Percentiles rank a stretch among this genome's conserved stretches.
Conservation (phyloP, 2,113 vertebrate genomes). For the Diphyllodes magnificus region DNA sequence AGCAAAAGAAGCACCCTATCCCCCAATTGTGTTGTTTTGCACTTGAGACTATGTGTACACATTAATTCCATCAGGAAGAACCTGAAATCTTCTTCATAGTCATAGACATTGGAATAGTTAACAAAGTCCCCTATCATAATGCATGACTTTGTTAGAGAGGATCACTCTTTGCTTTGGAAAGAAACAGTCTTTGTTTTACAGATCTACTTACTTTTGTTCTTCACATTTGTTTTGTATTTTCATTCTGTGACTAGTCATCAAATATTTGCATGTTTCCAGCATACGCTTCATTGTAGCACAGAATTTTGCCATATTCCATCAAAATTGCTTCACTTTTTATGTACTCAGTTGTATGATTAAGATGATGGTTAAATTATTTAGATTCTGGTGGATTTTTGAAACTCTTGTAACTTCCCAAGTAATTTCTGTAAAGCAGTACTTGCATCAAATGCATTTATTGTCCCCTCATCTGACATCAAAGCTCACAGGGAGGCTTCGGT, state of each 20-base stretch:
- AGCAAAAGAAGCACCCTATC: not conserved
- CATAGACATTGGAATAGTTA: not conserved
- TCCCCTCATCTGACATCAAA: not conserved
- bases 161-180: not conserved
- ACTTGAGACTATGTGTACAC: not conserved
- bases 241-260: not conserved
- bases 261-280: not conserved
- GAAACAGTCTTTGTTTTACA: not conserved
- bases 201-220: not conserved
- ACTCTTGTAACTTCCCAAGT: not conserved
- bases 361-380: not conserved
- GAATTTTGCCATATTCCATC: not conserved
- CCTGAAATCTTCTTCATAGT: not conserved
- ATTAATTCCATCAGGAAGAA: not conserved
- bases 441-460: not conserved
- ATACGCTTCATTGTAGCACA: not conserved
- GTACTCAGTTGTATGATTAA: not conserved
- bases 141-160: not conserved
- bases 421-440: not conserved
- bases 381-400: not conserved
- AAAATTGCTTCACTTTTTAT: not conserved
- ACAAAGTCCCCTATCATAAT: not conserved
- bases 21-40: fast-evolving
- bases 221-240: not conserved
- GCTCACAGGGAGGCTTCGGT: not conserved